phyloP scores from a whole-genome alignment of 2,888 invertebrate genomes.

The Drosophila fungiperda region DNA sequence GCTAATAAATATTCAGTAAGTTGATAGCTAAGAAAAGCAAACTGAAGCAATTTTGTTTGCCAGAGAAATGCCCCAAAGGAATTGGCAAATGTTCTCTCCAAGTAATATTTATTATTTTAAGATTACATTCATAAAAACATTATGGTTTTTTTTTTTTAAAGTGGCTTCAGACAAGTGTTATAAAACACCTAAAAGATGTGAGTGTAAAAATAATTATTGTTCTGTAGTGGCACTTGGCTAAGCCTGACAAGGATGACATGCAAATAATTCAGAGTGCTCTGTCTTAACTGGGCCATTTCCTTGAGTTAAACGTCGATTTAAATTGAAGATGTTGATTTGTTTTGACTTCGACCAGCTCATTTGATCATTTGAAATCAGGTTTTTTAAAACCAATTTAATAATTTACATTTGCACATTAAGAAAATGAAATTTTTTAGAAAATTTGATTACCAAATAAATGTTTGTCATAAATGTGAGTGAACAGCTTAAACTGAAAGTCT shows the following conservation, averaged over 20 bases:
- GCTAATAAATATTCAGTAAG: background rate
- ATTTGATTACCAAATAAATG: background rate
- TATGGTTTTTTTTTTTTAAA: background rate
- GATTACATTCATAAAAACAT: background rate
- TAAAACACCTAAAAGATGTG: background rate
- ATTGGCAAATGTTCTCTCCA: background rate
- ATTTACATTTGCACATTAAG: background rate
- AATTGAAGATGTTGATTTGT: background rate
- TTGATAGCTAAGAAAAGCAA: background rate
- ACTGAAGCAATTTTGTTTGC: background rate
- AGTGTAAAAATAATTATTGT: background rate
- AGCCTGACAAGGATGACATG: background rate
- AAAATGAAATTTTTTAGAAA: background rate
- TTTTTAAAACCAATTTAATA: background rate
- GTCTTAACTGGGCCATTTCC: background rate
- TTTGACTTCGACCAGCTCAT: background rate
- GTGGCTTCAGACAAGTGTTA: background rate
- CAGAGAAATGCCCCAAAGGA: background rate
- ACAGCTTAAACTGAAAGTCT: background rate
- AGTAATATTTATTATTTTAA: background rate
- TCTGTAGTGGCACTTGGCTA: background rate
- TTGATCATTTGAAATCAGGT: background rate
- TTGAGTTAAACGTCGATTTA: background rate
- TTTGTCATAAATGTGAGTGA: background rate
- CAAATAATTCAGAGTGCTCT: background rate